These are phyloP conservation scores for Motacilla tschutschensis DNA, from an alignment of 2,113 vertebrate species.

Conservation along the genomic window DNA sequence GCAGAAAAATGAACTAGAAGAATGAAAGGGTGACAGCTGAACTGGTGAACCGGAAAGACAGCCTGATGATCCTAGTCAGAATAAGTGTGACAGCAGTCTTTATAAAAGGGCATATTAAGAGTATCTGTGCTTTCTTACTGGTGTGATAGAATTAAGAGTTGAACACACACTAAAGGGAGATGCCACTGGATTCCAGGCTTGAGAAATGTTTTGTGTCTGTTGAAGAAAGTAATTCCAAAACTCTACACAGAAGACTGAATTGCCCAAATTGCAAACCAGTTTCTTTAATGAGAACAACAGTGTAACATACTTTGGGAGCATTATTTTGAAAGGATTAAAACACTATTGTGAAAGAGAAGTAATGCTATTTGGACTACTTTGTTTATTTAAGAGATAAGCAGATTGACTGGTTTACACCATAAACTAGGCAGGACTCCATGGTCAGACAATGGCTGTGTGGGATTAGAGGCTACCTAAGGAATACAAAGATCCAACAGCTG, in stretches of 20 bases:
- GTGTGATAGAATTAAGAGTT: not conserved
- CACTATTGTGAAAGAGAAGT: not conserved
- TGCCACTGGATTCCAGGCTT: not conserved
- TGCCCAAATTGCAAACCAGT: not conserved
- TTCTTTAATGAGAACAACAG: not conserved
- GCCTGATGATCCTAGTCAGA: not conserved
- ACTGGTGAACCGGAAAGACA: not conserved
- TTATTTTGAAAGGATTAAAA: not conserved
- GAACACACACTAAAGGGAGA: not conserved
- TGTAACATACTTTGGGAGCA: not conserved
- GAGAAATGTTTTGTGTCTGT: not conserved
- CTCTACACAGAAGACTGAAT: not conserved
- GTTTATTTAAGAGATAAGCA: not conserved
- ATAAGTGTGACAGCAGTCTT: not conserved
- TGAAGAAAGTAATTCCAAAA: not conserved
- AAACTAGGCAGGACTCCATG: not conserved
- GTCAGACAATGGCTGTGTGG: not conserved
- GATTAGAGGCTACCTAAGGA: not conserved
- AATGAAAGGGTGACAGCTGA: not conserved
- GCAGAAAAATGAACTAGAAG: not conserved
- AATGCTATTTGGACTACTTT: not conserved
- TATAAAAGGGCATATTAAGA: not conserved
- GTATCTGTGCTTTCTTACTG: not conserved
- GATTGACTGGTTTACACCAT: not conserved
- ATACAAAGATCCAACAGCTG: not conserved